Base-by-base conservation (phyloP, 2,888 invertebrate genomes). In the Gryllus longicercus region DNA sequence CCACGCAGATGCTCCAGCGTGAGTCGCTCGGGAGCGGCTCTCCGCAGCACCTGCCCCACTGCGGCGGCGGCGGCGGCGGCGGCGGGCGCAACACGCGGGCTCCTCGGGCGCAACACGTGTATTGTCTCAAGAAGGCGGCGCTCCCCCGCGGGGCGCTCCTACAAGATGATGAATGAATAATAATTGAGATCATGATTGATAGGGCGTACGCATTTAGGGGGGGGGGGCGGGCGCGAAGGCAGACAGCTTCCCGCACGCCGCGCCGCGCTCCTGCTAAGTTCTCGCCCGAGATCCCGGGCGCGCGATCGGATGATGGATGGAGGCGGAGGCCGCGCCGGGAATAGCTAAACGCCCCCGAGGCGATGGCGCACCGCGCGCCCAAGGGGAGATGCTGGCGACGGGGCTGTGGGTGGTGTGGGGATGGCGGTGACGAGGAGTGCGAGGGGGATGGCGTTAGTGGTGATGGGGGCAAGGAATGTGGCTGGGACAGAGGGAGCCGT, bases 121-220 rank as follows among this genome's bases (percentile, higher is more conserved):
- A 63, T 63, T 63, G 63, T 63, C 63, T 63, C 63, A 63, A 63
- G 63, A 4, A 63, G 63, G 63, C 63, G n/a, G 14, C 63, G n/a
- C 63, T 63, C n/a, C 63, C 16, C 63, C 63, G 16, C 16, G 63
- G 16, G 63, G n/a, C 14, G 63, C 63, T 16, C n/a, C 63, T 63
- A 63, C 63, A 63, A 63, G 63, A 63, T 63, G 63, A 63, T 63
- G 63, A 63, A 63, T 63, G 63, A 63, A 63, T 63, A 63, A 63
- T 63, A 63, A 63, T 63, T 63, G 63, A 63, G 63, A 63, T 63
- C 63, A 63, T 63, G 63, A 63, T 63, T 63, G 63, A 63, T 63
- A 63, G 63, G 63, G 16, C n/a, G 63, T 63, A 63, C 63, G 63
- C n/a, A 63, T 63, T 63, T 63, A 11, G 63, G 63, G n/a, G 18